Evolutionary conservation across 2,113 vertebrate species (phyloP).

Genomic region (Eulemur macaco): DNA sequence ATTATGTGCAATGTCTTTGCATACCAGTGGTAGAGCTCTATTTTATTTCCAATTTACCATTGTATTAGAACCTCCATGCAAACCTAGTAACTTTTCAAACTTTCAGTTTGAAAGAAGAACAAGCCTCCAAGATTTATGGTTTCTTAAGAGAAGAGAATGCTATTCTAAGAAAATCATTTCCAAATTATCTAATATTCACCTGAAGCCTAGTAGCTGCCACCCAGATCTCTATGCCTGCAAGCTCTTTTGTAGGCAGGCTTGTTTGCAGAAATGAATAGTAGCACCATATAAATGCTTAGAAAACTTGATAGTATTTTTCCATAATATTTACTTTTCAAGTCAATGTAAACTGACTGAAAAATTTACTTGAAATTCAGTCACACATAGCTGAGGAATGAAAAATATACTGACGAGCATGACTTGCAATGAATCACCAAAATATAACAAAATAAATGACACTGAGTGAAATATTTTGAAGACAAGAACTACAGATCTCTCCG

Average conservation of each 20-base stretch:
- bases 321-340: conserved; percentile 62
- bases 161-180: neutral
- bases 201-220: neutral
- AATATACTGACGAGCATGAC: neutral
- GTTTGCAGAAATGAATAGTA: conserved; percentile 58
- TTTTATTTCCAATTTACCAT: neutral
- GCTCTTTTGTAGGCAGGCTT: neutral
- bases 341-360: conserved; percentile 57
- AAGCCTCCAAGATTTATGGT: neutral
- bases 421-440: conserved; percentile 44
- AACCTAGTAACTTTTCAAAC: neutral
- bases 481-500: neutral
- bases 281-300: conserved; percentile 28
- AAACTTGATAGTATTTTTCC: conserved; percentile 54
- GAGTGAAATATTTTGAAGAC: conserved; percentile 24
- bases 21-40: neutral
- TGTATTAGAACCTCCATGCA: neutral
- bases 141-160: conserved; percentile 1
- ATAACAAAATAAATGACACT: neutral
- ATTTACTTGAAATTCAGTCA: conserved; percentile 55
- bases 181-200: conserved; percentile 52
- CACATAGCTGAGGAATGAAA: conserved; percentile 28
- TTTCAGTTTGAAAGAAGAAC: neutral
- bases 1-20: neutral
- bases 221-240: neutral